Evolutionary conservation across 2,113 vertebrate species (phyloP), one percentile per base, ranked within the genome.

Genomic region (Cromileptes altivelis): DNA sequence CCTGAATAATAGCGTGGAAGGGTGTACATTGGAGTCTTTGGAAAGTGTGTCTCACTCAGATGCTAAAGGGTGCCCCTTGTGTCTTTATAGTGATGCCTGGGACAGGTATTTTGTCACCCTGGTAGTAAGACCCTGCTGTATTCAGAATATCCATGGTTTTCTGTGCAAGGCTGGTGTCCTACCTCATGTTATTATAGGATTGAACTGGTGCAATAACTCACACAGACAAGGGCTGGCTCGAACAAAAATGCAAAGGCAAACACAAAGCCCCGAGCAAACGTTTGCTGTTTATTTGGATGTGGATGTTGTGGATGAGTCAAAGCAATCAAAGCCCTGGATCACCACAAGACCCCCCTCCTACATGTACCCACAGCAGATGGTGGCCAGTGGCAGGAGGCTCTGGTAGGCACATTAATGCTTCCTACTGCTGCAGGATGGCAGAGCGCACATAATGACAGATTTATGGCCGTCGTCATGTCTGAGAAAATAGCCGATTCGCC

Each of bases 281-380:
- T 30, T 67, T 62, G 61, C 77, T 86, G 79, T 93, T 93, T 87
- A 69, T 88, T 70, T 76, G 74, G 87, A 83, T 56, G 62, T 70
- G 82, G 86, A 76, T 75, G 85, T 25, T 78, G 82, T 67, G 65
- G 85, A 78, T 61, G 70, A 75, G 76, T 89, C 86, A 81, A 72
- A 86, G 72, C 78, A 86, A 81, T 87, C 80, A 82, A 69, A 88
- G 75, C 84, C 47, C 68, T 37, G 58, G 81, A 64, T 92, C 80
- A 77, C 64, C 61, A 37, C 14, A 4, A 49, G 70, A 40, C 78
- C 50, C 15, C 33, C 70, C 52, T 60, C 77, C 82, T 90, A 53
- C 64, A 79, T 69, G 81, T 75, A 70, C 79, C 64, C 65, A 6
- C 42, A 81, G 84, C 89, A 91, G 88, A 91, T 88, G 89, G 90